Evolutionary conservation across 2,888 invertebrate genomes (phyloP), one percentile per base, ranked within the genome.

Genomic region (Periphyllus acericola): DNA sequence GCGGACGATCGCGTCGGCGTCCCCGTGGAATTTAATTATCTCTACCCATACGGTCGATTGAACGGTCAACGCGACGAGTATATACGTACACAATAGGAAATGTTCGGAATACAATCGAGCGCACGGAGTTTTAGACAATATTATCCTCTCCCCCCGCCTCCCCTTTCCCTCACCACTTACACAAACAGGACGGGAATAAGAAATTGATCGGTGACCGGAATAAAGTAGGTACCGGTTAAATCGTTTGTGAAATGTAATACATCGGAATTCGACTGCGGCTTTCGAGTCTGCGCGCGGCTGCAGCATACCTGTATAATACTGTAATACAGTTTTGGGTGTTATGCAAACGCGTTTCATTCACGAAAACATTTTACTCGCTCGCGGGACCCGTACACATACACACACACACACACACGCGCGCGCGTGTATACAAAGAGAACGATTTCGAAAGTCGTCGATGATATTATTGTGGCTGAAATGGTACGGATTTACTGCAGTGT

Each of bases 321-420:
- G n/a, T 21, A n/a, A 8, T n/a, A 1, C 8, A 25, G 68, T n/a
- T 68, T n/a, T 68, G 66, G n/a, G 25, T 21, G 21, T 82, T 82
- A 71, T 32, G 81, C 81, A 71, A 82, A 82, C 60, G 66, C 34
- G 72, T 82, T 82, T 82, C 71, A 82, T 82, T 82, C 81, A 82
- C 68, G 81, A 68, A 82, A 82, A 71, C 81, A n/a, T 29, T 82
- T 68, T 71, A 60, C 29, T 29, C 46, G 21, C 46, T 21, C 81
- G 46, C 81, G 46, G 46, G 46, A 68, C 14, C 21, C 34, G 79
- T 81, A 36, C 66, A 81, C 66, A 66, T 66, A 68, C n/a, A 29
- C 6, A 21, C 72, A 21, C 34, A 8, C 32, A 34, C 3, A 3
- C 19, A 3, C 29, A 29, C 68, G 66, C 29, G 52, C 34, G 21